Percentiles rank a stretch among this genome's conserved stretches.
Conservation (phyloP, 2,113 vertebrate genomes). For the Polypterus senegalus region DNA sequence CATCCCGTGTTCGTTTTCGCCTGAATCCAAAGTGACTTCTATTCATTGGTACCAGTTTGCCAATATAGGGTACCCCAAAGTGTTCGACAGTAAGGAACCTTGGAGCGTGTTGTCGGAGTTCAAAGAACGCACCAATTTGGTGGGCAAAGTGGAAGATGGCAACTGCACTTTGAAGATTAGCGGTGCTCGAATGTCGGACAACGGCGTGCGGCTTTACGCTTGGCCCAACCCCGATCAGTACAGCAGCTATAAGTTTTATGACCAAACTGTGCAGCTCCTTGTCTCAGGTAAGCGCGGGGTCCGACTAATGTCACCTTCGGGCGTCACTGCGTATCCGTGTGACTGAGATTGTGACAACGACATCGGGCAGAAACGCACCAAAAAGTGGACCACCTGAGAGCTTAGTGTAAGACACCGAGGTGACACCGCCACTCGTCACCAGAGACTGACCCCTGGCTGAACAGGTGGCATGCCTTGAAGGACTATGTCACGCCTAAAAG, state of each 20-base stretch:
- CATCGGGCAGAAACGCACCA: too few species aligned
- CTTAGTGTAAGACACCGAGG: too few species aligned
- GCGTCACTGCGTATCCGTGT: too few species aligned
- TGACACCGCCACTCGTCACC: too few species aligned
- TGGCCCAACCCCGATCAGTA: constrained; percentile 24
- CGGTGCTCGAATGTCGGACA: constrained; percentile 8
- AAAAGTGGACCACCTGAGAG: too few species aligned
- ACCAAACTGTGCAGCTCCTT: constrained; percentile 17
- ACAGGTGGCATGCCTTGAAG: too few species aligned
- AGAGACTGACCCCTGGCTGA: too few species aligned
- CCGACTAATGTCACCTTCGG: too few species aligned
- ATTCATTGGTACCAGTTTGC: constrained; percentile 28
- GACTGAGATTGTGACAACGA: too few species aligned
- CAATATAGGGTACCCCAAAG: neutral
- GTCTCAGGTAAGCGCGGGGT: constrained; percentile 19
- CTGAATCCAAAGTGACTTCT: constrained; percentile 2
- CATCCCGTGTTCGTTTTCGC: constrained; percentile 24
- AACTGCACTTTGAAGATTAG: constrained; percentile 26
- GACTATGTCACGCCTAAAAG: too few species aligned
- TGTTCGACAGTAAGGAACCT: constrained; percentile 11
- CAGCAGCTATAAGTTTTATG: neutral
- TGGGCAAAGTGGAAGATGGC: constrained; percentile 15
- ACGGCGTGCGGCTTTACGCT: constrained; percentile 20
- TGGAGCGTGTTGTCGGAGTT: neutral
- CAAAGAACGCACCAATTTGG: constrained; percentile 24